A percentile compares a stretch with the other conserved stretches of the same genome.
Evolutionary conservation across 2,113 vertebrate species (phyloP).

Genomic region (Columba livia): DNA sequence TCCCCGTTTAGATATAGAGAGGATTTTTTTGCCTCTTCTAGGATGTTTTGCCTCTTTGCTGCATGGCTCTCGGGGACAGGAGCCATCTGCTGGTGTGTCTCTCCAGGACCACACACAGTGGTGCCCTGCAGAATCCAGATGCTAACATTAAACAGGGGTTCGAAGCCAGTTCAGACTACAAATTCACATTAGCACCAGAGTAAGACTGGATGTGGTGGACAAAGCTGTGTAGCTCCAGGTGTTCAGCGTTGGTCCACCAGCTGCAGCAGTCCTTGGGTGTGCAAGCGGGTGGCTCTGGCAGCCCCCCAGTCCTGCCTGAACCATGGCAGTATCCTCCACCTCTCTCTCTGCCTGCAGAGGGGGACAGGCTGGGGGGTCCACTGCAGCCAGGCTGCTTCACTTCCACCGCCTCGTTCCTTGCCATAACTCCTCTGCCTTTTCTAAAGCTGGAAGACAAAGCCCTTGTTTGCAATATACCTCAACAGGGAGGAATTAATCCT

Average conservation of each 20-base stretch:
- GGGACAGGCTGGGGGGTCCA: accelerated
- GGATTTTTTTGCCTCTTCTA: neutral
- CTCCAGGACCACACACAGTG: neutral
- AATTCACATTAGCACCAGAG: neutral
- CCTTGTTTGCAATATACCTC: neutral
- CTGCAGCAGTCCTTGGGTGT: neutral
- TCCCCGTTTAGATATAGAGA: neutral
- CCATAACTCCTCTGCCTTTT: neutral
- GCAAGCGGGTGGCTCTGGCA: accelerated
- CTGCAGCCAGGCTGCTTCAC: neutral
- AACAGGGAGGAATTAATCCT: neutral
- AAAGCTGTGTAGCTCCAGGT: neutral
- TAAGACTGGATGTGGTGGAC: neutral
- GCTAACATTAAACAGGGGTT: neutral
- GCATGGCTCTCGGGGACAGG: neutral
- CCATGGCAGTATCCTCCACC: neutral
- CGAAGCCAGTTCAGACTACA: neutral
- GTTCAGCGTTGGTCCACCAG: neutral
- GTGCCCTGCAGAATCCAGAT: neutral
- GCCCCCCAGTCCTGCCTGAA: neutral
- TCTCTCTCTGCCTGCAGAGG: neutral
- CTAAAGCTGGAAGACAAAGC: neutral
- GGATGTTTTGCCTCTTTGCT: neutral
- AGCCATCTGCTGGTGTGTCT: neutral
- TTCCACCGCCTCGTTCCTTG: neutral